Base-by-base conservation (phyloP, 1,140 invertebrate species). In the Thaumetopoea pityocampa region DNA sequence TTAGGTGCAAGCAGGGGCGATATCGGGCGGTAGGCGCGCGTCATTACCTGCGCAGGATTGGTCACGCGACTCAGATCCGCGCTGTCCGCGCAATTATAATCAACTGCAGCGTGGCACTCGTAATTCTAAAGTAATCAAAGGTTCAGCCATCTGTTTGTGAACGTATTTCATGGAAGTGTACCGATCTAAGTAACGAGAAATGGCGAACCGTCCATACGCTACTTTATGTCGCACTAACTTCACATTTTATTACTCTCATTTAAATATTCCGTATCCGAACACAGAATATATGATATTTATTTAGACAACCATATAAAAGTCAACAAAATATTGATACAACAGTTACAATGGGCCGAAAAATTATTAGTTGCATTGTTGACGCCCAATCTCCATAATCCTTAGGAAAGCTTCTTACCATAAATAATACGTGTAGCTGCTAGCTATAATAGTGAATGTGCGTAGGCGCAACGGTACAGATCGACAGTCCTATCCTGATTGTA, bases 331-430 rank as follows among this genome's bases (percentile, higher is more conserved):
- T 44, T 35, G 33, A 35, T 44, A 43, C 40, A 43, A 43, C 22
- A 19, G 33, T 12, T 22, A 38, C 34, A 38, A 55, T 46, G 7
- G 36, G 16, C 5, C 34, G 28, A 50, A 52, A 50, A 63, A 55
- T 42, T 47, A 50, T 53, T 48, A 43, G 51, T 51, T 52, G 47
- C 59, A 73, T 82, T 83, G 78, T 83, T 78, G 76, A 72, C 73
- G 70, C 61, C 67, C 53, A 51, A 79, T 76, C 76, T 71, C 67
- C 71, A 70, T 83, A 83, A 83, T 78, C 79, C 73, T 69, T 58
- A 68, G 49, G 53, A 74, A 79, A 83, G 73, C 79, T 79, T 69
- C 79, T 83, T 83, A 83, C 69, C 72, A 83, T 83, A 83, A 83
- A 83, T 83, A 84, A 84, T 80, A 53, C 67, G 64, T 78, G 77